These are phyloP conservation scores for Spilarctia lutea DNA, from an alignment of 2,888 invertebrate genomes.

Conservation along the genomic window DNA sequence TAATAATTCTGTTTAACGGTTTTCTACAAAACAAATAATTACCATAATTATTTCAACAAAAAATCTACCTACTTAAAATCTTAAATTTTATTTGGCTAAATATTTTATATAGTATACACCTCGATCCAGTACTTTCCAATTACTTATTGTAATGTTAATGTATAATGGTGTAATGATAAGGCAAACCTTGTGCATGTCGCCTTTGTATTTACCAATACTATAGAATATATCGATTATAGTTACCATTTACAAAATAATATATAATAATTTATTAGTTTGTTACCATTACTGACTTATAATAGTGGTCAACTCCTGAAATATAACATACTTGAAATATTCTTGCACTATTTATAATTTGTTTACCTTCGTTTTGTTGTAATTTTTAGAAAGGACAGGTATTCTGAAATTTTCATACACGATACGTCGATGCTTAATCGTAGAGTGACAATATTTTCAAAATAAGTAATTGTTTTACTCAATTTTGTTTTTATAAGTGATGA, in stretches of 20 bases:
- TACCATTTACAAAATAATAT: conserved; percentile 5
- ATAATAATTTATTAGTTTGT: conserved; percentile 6
- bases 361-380: neutral
- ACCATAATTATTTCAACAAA: neutral
- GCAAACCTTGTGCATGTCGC: neutral
- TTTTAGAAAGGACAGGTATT: neutral
- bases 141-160: neutral
- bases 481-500: too few species aligned
- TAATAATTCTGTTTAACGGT: neutral
- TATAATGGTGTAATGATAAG: too few species aligned
- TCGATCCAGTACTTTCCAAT: neutral
- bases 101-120: neutral
- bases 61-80: neutral
- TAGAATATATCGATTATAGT: neutral
- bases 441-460: too few species aligned
- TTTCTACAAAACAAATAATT: neutral
- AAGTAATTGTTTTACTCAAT: too few species aligned
- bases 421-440: neutral
- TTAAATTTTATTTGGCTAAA: neutral
- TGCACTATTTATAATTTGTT: neutral
- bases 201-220: neutral
- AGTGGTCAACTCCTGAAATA: neutral
- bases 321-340: neutral
- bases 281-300: neutral
- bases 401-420: neutral